Evolutionary conservation across 2,888 invertebrate genomes (phyloP).

Genomic region (Sesia apiformis): DNA sequence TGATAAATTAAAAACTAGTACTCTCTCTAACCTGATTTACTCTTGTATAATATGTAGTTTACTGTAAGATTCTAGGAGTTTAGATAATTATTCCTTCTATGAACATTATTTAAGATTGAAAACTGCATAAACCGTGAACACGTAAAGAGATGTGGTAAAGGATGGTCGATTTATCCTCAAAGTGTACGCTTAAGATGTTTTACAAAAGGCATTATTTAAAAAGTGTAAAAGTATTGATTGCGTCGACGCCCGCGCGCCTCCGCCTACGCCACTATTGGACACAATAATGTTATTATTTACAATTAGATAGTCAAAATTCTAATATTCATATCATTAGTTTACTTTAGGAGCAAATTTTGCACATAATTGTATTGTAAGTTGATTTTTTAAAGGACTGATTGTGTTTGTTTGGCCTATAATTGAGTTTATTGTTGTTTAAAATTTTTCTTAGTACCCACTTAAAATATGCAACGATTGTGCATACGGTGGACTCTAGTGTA

Average conservation of each 20-base stretch:
- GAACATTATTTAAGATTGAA: conserved; percentile 29
- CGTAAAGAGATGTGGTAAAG: conserved; percentile 31
- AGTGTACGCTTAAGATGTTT: conserved; percentile 41
- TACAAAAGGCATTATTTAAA: conserved; percentile 28
- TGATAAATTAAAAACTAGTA: conserved; percentile 35
- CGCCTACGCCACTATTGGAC: conserved; percentile 19
- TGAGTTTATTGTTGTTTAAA: conserved; percentile 24
- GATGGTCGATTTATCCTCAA: conserved; percentile 26
- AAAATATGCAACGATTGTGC: too few relatives aligned
- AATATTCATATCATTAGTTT: conserved; percentile 73
- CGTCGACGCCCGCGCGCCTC: conserved; percentile 8
- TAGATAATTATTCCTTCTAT: conserved; percentile 52
- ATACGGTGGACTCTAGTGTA: too few relatives aligned
- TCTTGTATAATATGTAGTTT: conserved; percentile 63
- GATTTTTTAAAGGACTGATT: conserved; percentile 42
- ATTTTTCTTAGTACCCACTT: background rate
- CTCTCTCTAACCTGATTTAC: conserved; percentile 40
- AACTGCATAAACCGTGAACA: conserved; percentile 23
- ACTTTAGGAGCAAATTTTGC: conserved; percentile 63
- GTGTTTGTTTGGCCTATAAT: conserved; percentile 32
- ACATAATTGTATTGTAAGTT: conserved; percentile 44
- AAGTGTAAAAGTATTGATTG: background rate
- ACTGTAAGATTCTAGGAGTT: conserved; percentile 50
- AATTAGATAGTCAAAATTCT: conserved; percentile 69
- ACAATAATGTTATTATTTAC: conserved; percentile 1